Evolutionary conservation across 37 sponge, comb jelly and placozoan species (phyloP), one percentile per base, ranked within the genome.

Genomic region (Petrosia ficiformis): DNA sequence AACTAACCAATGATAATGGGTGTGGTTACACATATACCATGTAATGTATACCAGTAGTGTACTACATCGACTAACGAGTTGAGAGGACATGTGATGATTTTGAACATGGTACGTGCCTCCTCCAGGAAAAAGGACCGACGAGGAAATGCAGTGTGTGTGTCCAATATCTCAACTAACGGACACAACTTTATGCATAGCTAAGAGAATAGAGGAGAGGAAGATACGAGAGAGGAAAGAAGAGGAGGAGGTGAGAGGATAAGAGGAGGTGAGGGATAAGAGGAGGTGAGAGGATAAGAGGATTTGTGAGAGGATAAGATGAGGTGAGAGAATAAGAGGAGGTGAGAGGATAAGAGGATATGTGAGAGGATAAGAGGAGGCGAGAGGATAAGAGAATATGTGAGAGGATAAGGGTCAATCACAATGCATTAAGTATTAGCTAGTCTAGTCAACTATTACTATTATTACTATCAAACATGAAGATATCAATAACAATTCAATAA

Each of bases 31-130:
- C 90, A 90, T 6, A 84, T 34, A 19, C 65, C 24, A 39, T 79
- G 83, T 36, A 90, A 75, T 8, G 80, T 30, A 43, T 74, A 84
- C 90, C 90, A 90, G 82, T 54, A 90, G 26, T 54, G 41, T 63
- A 75, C 74, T 38, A 84, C 42, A 32, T 80, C 78, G 10, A 19
- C 42, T 35, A 81, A 35, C 38, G 60, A 48, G 28, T 19, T 31
- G n/a, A 90, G 37, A 0, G 41, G 56, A 43, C 56, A 57, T 2
- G 25, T 24, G n/a, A 84, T 29, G 0, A 22, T 3, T 8, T 65
- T 6, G 41, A 84, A 90, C 30, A 67, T 70, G 22, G 44, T 4
- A 31, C 78, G 31, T 28, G 85, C 85, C 40, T 77, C 82, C 10
- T 77, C 44, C 33, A 61, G 54, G 78, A 90, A 90, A 78, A 84